Conservation (phyloP, 2,888 invertebrate genomes). For the Drosophila mercatorum region DNA sequence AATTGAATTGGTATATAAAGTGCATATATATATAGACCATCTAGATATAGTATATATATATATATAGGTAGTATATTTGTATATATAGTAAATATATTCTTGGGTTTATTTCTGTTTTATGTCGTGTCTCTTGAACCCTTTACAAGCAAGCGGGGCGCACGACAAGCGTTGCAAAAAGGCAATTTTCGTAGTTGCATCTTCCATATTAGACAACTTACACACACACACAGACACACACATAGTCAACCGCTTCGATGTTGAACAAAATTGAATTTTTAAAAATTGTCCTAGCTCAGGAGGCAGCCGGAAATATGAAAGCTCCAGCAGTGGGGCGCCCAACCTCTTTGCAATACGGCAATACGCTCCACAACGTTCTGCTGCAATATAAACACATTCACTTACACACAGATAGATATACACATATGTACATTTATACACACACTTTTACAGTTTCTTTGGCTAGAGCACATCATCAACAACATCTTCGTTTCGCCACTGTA, state of each 20-base stretch:
- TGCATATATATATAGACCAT: background rate
- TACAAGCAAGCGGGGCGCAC: constrained; percentile 8
- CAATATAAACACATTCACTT: constrained; percentile 33
- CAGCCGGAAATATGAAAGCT: constrained; percentile 72
- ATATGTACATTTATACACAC: background rate
- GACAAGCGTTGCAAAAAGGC: constrained; percentile 56
- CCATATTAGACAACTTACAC: constrained; percentile 54
- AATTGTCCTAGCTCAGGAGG: constrained; percentile 71
- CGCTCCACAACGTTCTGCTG: constrained; percentile 46
- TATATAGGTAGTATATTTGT: background rate
- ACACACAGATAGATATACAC: constrained; percentile 4
- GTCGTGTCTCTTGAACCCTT: constrained; percentile 35
- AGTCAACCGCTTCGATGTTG: constrained; percentile 65
- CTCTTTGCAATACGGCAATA: constrained; percentile 25
- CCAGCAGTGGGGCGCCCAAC: constrained; percentile 10
- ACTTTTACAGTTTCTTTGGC: constrained; percentile 40
- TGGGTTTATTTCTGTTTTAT: constrained; percentile 45
- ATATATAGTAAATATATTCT: constrained; percentile 23
- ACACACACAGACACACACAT: constrained; percentile 21
- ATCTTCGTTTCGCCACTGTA: constrained; percentile 51
- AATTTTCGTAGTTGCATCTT: constrained; percentile 70
- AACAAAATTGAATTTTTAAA: constrained; percentile 79
- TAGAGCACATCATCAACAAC: constrained; percentile 70
- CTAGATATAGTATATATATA: background rate
- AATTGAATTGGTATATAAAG: background rate